Conservation (phyloP, 2,888 invertebrate species). For the Arctia plantaginis region DNA sequence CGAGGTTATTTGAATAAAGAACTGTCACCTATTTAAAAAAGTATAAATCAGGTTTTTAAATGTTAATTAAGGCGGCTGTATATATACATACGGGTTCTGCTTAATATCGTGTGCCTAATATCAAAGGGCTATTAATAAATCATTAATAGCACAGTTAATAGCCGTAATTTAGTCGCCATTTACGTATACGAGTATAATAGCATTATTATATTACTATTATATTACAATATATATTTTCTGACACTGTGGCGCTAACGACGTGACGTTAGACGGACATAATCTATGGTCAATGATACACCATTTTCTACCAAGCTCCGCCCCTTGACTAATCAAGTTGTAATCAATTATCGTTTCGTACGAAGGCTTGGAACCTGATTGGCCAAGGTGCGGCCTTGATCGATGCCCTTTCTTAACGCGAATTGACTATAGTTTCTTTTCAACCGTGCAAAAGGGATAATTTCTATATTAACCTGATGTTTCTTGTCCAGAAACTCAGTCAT, state of each 20-base stretch:
- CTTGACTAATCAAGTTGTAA: not conserved
- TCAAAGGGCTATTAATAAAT: not conserved
- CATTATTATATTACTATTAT: not conserved
- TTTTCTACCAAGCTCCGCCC: not conserved
- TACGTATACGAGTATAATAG: not conserved
- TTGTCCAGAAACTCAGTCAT: not conserved
- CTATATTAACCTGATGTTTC: not conserved
- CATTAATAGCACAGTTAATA: not conserved
- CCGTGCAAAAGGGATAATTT: not conserved
- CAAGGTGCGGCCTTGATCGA: not conserved
- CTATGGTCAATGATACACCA: not conserved
- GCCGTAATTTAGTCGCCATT: not conserved
- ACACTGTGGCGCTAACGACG: not conserved
- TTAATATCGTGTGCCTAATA: not conserved
- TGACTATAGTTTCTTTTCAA: not conserved
- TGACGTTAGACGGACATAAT: not conserved
- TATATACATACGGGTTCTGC: not conserved
- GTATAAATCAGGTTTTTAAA: not conserved
- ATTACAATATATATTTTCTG: not conserved
- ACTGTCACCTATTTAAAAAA: slow-evolving; percentile 1
- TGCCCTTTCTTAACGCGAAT: not conserved
- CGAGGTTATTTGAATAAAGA: slow-evolving; percentile 9
- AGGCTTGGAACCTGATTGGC: not conserved
- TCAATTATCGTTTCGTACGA: not conserved
- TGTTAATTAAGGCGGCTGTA: not conserved